Base-by-base conservation (phyloP, 2,888 invertebrate species). In the Mesorhabditis sp. region DNA sequence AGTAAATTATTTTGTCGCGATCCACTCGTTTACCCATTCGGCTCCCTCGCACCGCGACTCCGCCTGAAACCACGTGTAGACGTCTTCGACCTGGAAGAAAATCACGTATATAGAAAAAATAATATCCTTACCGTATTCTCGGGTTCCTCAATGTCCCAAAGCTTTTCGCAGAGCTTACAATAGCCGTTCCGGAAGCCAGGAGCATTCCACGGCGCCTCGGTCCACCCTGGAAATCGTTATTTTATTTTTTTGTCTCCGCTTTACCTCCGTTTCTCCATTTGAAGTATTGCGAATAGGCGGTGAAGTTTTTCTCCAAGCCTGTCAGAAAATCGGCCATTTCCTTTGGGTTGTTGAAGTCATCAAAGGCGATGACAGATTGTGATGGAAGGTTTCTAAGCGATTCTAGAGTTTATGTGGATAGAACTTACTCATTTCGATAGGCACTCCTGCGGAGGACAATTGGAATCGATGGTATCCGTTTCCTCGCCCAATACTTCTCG, bases 311-410 rank as follows among this genome's bases (percentile, higher is more conserved):
- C 41, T 76, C 75, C n/a, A 80, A 71, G 15, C 68, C 65, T 63
- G 66, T 69, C 45, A 80, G 67, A 67, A 83, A 74, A 7, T 80
- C 76, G 5, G 79, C 82, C 80, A 85, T 76, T 62, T 75, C 82
- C 62, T 76, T 70, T 4, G 82, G 72, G 43, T 70, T 72, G 5
- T 70, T 67, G 71, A 76, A 85, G 65, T 85, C 83, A 70, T 84
- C 83, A 72, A 85, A 71, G 15, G 85, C 83, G 67, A 85, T 83
- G 72, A 79, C 82, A 3, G 81, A 78, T 41, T 79, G 73, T 15
- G 78, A 73, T 0, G 82, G 83, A 10, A 82, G 68, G 43, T 74
- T 74, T 41, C 82, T 82, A 72, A 13, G 75, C 67, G n/a, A 50
- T 50, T 50, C 58, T n/a, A 45, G 50, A 4, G 7, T 13, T 41